Base-by-base conservation (phyloP, 2,113 vertebrate species). In the Puma concolor region DNA sequence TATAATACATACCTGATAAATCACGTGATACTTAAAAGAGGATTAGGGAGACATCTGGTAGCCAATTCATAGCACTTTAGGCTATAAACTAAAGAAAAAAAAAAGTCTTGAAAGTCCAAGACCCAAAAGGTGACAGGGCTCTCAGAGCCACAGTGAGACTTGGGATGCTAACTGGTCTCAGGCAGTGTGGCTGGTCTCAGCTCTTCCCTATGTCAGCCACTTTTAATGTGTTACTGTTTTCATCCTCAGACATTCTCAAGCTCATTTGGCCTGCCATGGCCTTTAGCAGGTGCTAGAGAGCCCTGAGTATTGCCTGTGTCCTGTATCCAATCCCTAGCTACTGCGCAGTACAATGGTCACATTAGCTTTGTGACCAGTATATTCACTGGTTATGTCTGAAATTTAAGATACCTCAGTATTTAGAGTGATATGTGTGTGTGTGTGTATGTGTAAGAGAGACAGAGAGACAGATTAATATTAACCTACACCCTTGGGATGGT, bases 401-500 rank as follows among this genome's bases (percentile, higher is more conserved):
- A 94, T 74, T 38, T 84, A 69, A 38, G 9, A 54, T 13, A n/a
- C 11, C 5, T 52, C 21, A 69, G 21, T 4, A n/a, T 57, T 80
- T 11, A 80, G 10, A 31, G 12, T 15, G 12, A 0, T 6, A 0
- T 50, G 33, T 79, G 5, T n/a, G 41, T 4, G 14, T 54, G 10
- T 84, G 14, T 50, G 33, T 79, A 15, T 44, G 31, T 76, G 31
- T 76, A 15, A 64, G 48, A 77, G 14, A 54, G 48, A 63, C 52
- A 76, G 38, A 54, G 44, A 69, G 27, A 72, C 17, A 76, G 4
- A 44, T n/a, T 95, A 74, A 86, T 85, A 92, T 36, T 88, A 83
- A 31, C 9, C 38, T 54, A 54, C 1, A 93, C 67, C 29, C 2
- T 36, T 69, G 44, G 52, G 17, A 57, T 80, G 41, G 5, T 81